Base-by-base conservation (phyloP, 2,797 vertebrate genomes). In the Sebastes baramenuke region DNA sequence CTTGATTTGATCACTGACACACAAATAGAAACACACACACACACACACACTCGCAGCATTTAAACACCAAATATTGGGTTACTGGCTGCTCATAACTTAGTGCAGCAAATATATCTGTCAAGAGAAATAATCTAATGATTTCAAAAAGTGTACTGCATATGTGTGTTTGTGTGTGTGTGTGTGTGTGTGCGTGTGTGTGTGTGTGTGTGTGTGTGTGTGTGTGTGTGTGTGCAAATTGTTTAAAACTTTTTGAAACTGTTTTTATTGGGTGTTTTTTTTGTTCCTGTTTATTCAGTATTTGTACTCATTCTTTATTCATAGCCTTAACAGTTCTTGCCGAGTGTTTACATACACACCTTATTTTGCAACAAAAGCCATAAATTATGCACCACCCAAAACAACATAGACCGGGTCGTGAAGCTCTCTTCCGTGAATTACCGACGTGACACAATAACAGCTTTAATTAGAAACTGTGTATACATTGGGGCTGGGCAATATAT, bases 1-100 rank as follows among this genome's bases (percentile, higher is more conserved):
- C 71, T 75, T 67, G 71, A 86, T 79, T 81, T 66, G 72, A 88
- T 87, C 60, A 75, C 4, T 66, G 62, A 78, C 81, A 82, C 69
- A 79, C 64, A 84, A 11, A 69, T 4, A 75, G n/a, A n/a, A 56
- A 13, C 12, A 25, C 24, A 65, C 6, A 25, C 4, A 42, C 30
- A 11, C 11, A 25, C 54, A 65, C 24, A 16, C 30, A 59, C 20
- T 36, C 46, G 10, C 34, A 22, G 32, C 32, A 20, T 79, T 89
- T 60, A 25, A 73, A 66, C 68, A 58, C 3, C 30, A 54, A 46
- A 36, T 58, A 76, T 27, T 69, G 14, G 25, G 7, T 79, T 49
- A 56, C 34, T 59, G 9, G n/a, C 22, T 66, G 68, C 10, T 80
- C 20, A 64, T 34, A 67, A 32, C 13, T 80, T 38, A 42, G 36